These are phyloP conservation scores for Channa striata DNA, from an alignment of 2,797 vertebrate genomes.

Conservation along the genomic window DNA sequence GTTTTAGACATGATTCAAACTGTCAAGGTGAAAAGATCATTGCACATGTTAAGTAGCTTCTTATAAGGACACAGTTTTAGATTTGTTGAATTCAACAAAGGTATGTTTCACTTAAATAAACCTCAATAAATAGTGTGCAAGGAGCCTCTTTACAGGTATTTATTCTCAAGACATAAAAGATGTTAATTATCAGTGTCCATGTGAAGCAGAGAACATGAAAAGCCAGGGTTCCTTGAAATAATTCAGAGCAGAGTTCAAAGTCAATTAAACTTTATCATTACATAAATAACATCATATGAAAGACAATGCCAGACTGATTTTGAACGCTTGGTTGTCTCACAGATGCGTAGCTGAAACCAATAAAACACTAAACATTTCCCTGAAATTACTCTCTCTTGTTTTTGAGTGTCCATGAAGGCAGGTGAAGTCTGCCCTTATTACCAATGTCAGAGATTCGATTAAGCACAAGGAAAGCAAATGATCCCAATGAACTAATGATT, in stretches of 20 bases:
- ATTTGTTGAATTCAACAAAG: slow-evolving; percentile 80
- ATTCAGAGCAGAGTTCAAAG: slow-evolving; percentile 55
- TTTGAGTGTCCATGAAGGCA: slow-evolving; percentile 82
- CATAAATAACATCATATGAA: slow-evolving; percentile 24
- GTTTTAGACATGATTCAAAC: neutral
- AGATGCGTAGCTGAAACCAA: slow-evolving; percentile 53
- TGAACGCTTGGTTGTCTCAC: slow-evolving; percentile 8
- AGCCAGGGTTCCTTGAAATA: slow-evolving; percentile 54
- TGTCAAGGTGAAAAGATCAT: slow-evolving; percentile 12
- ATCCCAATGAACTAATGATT: slow-evolving; percentile 97
- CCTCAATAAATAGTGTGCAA: slow-evolving; percentile 85
- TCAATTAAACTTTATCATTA: slow-evolving; percentile 40
- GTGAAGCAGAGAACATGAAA: slow-evolving; percentile 61
- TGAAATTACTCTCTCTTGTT: slow-evolving; percentile 83
- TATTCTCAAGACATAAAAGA: slow-evolving; percentile 83
- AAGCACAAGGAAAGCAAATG: slow-evolving; percentile 91
- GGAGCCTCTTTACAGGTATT: slow-evolving; percentile 80
- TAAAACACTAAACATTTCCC: slow-evolving; percentile 53
- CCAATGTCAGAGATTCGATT: slow-evolving; percentile 93
- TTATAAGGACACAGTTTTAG: slow-evolving; percentile 48
- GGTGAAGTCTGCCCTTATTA: slow-evolving; percentile 92
- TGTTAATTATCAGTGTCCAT: slow-evolving; percentile 83
- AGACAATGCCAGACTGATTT: slow-evolving; percentile 36
- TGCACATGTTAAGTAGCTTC: slow-evolving; percentile 28
- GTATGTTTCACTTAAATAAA: slow-evolving; percentile 85